These are phyloP conservation scores for Pentamera pediparva DNA, from an alignment of 53 echinoderm and acorn worm genomes.

Conservation along the genomic window DNA sequence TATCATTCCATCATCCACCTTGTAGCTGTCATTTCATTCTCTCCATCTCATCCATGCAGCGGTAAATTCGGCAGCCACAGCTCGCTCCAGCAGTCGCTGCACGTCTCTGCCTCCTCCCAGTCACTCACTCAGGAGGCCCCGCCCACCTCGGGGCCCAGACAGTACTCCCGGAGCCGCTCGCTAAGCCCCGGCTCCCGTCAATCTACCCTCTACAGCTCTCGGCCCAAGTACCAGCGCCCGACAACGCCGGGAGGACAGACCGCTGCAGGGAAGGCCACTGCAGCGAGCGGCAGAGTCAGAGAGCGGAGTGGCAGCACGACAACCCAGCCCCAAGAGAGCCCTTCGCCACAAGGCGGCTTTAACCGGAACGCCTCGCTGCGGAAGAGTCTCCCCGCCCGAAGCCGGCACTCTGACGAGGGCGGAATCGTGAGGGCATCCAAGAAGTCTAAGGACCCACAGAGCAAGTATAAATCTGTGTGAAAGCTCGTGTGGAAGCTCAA, in stretches of 20 bases:
- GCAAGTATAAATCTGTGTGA: conserved; percentile 20
- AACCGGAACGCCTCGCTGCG: conserved; percentile 12
- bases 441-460: conserved; percentile 6
- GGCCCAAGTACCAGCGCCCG: conserved; percentile 19
- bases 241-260: neutral
- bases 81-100: neutral
- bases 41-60: neutral
- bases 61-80: conserved; percentile 29
- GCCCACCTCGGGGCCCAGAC: conserved; percentile 22
- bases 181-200: conserved; percentile 73
- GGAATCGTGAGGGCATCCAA: neutral
- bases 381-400: conserved; percentile 6
- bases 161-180: conserved; percentile 56
- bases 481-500: neutral
- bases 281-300: neutral
- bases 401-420: neutral
- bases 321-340: neutral
- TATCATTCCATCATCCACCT: neutral
- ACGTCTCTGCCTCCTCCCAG: neutral
- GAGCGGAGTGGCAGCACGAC: neutral
- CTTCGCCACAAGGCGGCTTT: conserved; percentile 1
- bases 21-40: neutral
- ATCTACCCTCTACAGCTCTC: conserved; percentile 55
- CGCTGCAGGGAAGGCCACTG: neutral
- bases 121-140: conserved; percentile 30